Percentiles rank a stretch among this genome's conserved stretches.
These are phyloP conservation scores for Helicoverpa assulta DNA, from an alignment of 2,888 invertebrate species.

Conservation along the genomic window DNA sequence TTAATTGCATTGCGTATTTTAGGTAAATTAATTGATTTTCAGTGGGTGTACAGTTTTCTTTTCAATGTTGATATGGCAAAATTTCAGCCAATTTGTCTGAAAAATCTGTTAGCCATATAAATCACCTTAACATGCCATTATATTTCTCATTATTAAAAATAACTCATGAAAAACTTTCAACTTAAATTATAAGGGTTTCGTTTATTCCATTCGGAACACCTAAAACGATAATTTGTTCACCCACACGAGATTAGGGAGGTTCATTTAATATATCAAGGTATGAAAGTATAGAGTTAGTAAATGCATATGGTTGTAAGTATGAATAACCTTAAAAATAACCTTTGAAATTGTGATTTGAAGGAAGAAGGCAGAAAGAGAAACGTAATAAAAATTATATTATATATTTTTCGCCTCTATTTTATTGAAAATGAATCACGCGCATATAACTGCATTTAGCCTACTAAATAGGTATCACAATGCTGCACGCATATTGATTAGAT, in stretches of 20 bases:
- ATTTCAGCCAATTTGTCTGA: too few species aligned
- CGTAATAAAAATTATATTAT: too few species aligned
- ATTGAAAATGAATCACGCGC: background rate
- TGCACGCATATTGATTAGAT: conserved; percentile 15
- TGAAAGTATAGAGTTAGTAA: background rate
- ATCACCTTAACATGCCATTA: too few species aligned
- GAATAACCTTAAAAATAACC: conserved; percentile 1
- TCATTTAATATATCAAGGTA: background rate
- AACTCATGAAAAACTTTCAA: background rate
- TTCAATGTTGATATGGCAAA: background rate
- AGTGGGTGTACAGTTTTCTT: background rate
- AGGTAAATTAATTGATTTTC: background rate
- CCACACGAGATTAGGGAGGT: background rate
- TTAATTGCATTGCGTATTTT: background rate
- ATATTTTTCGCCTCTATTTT: too few species aligned
- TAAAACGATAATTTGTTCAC: background rate
- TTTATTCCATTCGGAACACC: too few species aligned
- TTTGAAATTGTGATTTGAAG: conserved; percentile 45
- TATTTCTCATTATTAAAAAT: too few species aligned
- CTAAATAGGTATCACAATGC: conserved; percentile 7
- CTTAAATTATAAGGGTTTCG: background rate
- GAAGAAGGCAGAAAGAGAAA: conserved; percentile 27
- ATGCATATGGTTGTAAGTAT: conserved; percentile 12
- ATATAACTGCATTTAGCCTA: background rate
- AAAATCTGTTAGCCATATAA: too few species aligned